Base-by-base conservation (phyloP, 92 coral and sea anemone genomes). In the Phenganax marumi region DNA sequence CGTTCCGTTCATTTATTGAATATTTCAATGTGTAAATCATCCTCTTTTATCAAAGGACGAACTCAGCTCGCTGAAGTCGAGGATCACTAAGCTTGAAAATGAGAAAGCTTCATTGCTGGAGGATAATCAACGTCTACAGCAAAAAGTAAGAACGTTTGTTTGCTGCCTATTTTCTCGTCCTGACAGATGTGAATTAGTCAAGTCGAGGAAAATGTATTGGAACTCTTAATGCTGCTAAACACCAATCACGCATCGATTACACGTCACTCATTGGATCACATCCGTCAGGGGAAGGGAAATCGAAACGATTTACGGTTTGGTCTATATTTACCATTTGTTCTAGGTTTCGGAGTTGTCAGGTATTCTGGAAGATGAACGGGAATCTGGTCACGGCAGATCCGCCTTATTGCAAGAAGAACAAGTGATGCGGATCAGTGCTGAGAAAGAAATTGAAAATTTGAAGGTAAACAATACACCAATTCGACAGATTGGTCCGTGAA, bases 341-440 rank as follows among this genome's bases (percentile, higher is more conserved):
- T 54, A 93, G 97, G 97, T 95, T 6, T 77, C 90, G n/a, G 98
- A 95, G 84, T 58, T 95, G 70, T 91, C 98, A 0, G 86, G 85
- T 13, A 81, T 91, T 17, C 82, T 95, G 85, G 86, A 97, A 52
- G 98, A 95, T 21, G 98, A 95, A 74, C 90, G 97, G 10, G 91
- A 93, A 5, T 88, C 98, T 7, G 91, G 96, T 70, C 91, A 92
- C 68, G 96, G 91, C 75, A 93, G 92, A 3, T 88, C 88, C 61
- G 91, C 88, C 54, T 86, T 85, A 56, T 92, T 95, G 54, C 97
- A 95, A 88, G 86, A 90, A 13, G 98, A 95, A 56, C 86, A 97
- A 65, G 93, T 95, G 96, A 93, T 92, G 75, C 86, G 98, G 73
- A 92, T 95, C 88, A 90, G 98, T 75, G 79, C 91, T 53, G 98